A percentile compares a stretch with the other conserved stretches of the same genome.
These are phyloP conservation scores for Danio kyathit DNA, from an alignment of 2,797 vertebrate species.

Conservation along the genomic window DNA sequence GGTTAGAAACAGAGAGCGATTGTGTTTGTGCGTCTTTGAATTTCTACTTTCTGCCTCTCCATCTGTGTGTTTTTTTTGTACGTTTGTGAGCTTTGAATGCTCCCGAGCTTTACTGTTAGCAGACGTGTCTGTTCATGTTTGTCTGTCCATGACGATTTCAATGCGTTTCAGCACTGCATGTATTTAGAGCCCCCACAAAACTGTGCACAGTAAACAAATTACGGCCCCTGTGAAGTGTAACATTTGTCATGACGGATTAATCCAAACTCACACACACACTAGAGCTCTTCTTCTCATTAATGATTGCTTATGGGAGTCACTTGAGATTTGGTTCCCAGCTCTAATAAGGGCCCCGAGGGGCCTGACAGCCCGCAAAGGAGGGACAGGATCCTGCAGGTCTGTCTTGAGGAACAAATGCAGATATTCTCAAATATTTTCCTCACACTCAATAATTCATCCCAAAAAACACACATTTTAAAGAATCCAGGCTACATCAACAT, in stretches of 20 bases:
- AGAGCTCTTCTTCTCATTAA: conserved; percentile 70
- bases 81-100: not conserved
- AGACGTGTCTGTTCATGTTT: conserved; percentile 28
- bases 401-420: conserved; percentile 26
- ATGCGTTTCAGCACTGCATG: conserved; percentile 24
- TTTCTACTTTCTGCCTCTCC: conserved; percentile 10
- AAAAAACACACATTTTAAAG: not conserved
- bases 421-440: conserved; percentile 11
- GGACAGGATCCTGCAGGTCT: conserved; percentile 22
- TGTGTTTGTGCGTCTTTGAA: not conserved
- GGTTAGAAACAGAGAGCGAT: not conserved
- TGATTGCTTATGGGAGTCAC: conserved; percentile 67
- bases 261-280: conserved; percentile 56
- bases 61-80: conserved; percentile 1
- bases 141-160: conserved; percentile 32
- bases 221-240: conserved; percentile 69
- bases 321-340: conserved; percentile 61
- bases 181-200: conserved; percentile 50
- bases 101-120: conserved; percentile 27
- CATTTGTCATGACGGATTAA: conserved; percentile 75
- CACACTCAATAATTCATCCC: not conserved
- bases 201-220: conserved; percentile 65
- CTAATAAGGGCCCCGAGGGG: conserved; percentile 49
- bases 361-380: conserved; percentile 35
- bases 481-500: not conserved